These are phyloP conservation scores for Chloropsis cyanopogon DNA, from an alignment of 2,113 vertebrate species.

Conservation along the genomic window DNA sequence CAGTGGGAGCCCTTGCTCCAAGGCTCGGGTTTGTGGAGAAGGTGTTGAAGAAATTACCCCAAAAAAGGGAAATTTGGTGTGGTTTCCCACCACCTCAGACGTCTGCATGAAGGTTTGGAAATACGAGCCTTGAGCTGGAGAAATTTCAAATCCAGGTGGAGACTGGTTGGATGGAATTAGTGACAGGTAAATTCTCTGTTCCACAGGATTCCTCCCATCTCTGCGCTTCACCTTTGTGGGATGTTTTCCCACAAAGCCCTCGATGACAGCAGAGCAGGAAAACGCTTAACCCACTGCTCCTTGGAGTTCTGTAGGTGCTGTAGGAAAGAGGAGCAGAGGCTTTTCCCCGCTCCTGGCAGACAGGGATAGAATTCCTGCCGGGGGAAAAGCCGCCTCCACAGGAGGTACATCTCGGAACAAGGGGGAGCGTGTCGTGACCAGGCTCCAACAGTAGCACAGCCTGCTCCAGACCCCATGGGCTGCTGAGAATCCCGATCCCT, in stretches of 20 bases:
- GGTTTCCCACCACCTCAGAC: neutral
- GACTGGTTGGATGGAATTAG: neutral
- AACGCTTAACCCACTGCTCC: neutral
- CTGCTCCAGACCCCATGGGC: constrained; percentile 26
- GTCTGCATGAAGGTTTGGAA: neutral
- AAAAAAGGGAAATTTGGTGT: neutral
- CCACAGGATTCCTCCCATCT: rapidly evolving
- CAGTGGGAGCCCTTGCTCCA: neutral
- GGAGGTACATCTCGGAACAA: constrained; percentile 8
- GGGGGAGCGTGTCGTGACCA: neutral
- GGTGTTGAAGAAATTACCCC: neutral
- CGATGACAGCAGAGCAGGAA: neutral
- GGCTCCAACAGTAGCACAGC: constrained; percentile 26
- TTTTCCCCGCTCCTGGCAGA: neutral
- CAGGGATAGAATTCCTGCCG: neutral
- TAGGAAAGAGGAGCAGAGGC: neutral
- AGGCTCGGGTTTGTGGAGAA: neutral
- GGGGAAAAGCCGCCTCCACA: neutral
- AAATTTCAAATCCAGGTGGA: neutral
- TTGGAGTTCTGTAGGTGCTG: neutral
- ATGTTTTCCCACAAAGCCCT: neutral
- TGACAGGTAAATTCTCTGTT: neutral
- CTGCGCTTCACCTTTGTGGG: neutral
- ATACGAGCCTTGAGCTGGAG: neutral
- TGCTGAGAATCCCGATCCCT: constrained; percentile 26